phyloP scores from a whole-genome alignment of 2,797 vertebrate genomes.

The Peromyscus melanophrys region DNA sequence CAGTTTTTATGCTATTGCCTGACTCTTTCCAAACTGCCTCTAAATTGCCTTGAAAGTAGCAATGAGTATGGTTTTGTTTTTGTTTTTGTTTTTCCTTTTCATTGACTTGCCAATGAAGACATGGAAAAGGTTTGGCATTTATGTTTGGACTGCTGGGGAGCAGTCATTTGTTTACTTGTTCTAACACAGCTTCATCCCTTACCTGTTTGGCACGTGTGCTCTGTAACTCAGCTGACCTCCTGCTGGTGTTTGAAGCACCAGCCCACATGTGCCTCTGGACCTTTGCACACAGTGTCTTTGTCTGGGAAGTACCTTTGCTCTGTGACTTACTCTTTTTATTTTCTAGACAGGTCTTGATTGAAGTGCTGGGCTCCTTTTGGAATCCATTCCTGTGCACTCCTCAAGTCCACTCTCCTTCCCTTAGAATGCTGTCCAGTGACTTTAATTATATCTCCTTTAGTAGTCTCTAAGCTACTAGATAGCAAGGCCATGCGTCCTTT shows the following conservation, averaged over 20 bases:
- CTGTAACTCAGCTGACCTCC: too few relatives aligned
- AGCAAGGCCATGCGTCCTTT: not conserved
- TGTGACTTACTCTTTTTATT: not conserved
- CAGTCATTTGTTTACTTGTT: not conserved
- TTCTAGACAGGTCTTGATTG: not conserved
- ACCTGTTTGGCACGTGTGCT: not conserved
- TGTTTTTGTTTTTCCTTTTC: not conserved
- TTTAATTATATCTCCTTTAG: conserved; percentile 5
- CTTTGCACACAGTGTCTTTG: not conserved
- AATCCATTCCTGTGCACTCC: not conserved
- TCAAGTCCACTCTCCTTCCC: not conserved
- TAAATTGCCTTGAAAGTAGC: not conserved
- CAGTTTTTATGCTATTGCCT: not conserved
- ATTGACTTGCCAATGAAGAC: not conserved
- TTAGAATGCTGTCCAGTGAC: not conserved
- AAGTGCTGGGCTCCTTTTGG: not conserved
- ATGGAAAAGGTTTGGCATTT: not conserved
- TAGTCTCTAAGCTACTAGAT: not conserved
- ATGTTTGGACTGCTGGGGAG: not conserved
- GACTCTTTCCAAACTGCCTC: conserved; percentile 3
- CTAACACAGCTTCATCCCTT: not conserved
- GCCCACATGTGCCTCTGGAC: not conserved
- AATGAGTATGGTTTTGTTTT: not conserved
- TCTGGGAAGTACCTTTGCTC: not conserved
- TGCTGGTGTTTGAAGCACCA: not conserved